Conservation (phyloP, 2,888 invertebrate species). For the Volucella inflata region DNA sequence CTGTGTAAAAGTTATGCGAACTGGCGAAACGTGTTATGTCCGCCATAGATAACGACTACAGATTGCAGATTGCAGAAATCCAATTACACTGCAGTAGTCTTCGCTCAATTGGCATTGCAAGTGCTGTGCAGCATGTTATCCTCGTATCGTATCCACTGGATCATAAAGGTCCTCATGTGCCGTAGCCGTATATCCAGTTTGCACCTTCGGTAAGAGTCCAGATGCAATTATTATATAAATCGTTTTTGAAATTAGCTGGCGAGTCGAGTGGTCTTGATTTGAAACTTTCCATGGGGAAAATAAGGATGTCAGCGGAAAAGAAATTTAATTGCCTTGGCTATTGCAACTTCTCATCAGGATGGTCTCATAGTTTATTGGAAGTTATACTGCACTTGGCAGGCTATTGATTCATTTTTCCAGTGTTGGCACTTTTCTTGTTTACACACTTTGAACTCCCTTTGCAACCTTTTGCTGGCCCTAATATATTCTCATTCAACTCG, state of each 20-base stretch:
- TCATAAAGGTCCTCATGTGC: slow-evolving; percentile 61
- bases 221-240: slow-evolving; percentile 73
- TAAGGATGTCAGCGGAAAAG: slow-evolving; percentile 63
- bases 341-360: slow-evolving; percentile 47
- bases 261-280: slow-evolving; percentile 21
- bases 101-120: slow-evolving; percentile 22
- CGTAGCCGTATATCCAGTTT: too few species aligned
- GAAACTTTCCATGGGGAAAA: slow-evolving; percentile 31
- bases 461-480: neutral
- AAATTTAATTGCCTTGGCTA: slow-evolving; percentile 51
- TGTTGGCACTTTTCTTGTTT: slow-evolving; percentile 33
- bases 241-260: slow-evolving; percentile 74
- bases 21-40: slow-evolving; percentile 64
- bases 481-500: slow-evolving; percentile 4
- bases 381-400: neutral
- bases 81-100: slow-evolving; percentile 69
- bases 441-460: slow-evolving; percentile 29
- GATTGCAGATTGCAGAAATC: slow-evolving; percentile 37
- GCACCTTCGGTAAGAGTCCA: slow-evolving; percentile 71
- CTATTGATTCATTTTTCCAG: slow-evolving; percentile 14
- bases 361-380: slow-evolving; percentile 2
- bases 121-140: slow-evolving; percentile 42
- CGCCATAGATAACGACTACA: slow-evolving; percentile 56
- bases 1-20: slow-evolving; percentile 56
- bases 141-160: slow-evolving; percentile 6